Conservation (phyloP, 2,113 vertebrate genomes). For the Stercorarius parasiticus region DNA sequence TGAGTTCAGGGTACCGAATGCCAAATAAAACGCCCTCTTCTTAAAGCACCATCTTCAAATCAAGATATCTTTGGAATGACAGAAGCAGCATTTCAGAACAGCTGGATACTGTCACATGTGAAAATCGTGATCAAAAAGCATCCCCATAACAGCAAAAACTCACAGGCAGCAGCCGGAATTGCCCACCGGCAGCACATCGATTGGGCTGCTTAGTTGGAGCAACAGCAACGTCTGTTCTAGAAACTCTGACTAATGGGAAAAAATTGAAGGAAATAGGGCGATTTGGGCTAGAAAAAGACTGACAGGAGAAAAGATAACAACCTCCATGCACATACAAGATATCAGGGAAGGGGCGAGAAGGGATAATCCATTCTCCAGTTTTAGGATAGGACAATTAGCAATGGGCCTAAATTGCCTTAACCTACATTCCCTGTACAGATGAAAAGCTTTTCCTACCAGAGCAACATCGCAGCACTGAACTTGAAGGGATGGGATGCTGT, state of each 20-base stretch:
- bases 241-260: not conserved
- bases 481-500: not conserved
- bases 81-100: not conserved
- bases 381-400: not conserved
- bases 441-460: not conserved
- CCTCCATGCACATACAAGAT: not conserved
- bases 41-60: not conserved
- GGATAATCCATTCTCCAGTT: not conserved
- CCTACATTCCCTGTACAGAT: not conserved
- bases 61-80: not conserved
- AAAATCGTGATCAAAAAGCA: not conserved
- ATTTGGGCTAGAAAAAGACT: not conserved
- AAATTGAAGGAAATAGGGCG: not conserved
- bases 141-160: not conserved
- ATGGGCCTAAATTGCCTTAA: not conserved
- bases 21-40: not conserved
- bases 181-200: fast-evolving
- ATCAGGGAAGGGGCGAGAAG: not conserved
- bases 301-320: not conserved
- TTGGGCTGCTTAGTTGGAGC: fast-evolving
- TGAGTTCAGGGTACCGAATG: not conserved
- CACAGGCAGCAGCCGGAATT: not conserved
- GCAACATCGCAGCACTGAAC: not conserved
- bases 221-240: not conserved
- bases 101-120: not conserved